Evolutionary conservation across 2,797 vertebrate genomes (phyloP).

Genomic region (Todus mexicanus): DNA sequence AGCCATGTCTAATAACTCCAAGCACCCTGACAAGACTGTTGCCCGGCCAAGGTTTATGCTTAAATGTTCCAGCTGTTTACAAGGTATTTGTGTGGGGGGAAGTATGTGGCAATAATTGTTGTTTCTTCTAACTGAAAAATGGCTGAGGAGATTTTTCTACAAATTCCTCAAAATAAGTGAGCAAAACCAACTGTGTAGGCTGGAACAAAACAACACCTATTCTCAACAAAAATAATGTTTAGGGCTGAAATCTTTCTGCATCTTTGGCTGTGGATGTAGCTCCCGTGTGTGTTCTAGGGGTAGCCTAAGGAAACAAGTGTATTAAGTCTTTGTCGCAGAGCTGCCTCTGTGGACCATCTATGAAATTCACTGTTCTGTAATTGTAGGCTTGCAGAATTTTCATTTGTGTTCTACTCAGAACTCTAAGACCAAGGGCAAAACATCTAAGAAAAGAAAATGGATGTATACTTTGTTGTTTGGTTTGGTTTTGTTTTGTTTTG

Average conservation of each 20-base stretch:
- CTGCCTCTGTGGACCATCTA: not conserved
- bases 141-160: not conserved
- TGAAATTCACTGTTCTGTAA: not conserved
- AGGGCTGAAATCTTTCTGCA: not conserved
- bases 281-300: not conserved
- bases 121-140: constrained; percentile 21
- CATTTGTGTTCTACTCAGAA: not conserved
- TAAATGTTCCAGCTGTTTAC: constrained; percentile 49
- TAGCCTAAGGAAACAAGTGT: not conserved
- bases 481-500: too few species aligned
- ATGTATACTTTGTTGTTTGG: too few species aligned
- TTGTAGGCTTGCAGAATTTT: not conserved
- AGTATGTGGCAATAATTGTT: constrained; percentile 21
- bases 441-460: not conserved
- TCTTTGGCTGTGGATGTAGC: not conserved
- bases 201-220: not conserved
- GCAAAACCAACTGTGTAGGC: not conserved
- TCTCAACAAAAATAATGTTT: not conserved
- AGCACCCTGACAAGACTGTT: not conserved
- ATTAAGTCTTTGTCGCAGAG: not conserved
- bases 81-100: not conserved
- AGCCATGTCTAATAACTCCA: constrained; percentile 7
- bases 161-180: not conserved
- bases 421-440: not conserved
- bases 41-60: not conserved